Percentiles rank a stretch among this genome's conserved stretches.
Evolutionary conservation across 2,888 invertebrate genomes (phyloP).

Genomic region (Orchesella flavescens): DNA sequence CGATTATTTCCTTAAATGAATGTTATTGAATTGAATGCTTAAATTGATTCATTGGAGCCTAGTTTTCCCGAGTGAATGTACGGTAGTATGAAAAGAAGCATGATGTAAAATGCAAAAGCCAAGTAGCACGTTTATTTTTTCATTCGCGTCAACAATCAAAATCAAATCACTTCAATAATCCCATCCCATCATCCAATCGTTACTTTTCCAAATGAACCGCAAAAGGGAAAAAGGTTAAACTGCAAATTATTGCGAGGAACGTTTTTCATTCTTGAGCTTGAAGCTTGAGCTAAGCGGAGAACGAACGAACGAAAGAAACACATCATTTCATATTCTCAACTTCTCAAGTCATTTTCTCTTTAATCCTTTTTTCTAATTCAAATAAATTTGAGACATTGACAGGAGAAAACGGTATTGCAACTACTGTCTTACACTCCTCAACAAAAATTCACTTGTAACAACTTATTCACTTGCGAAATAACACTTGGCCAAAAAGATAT

Average conservation of each 20-base stretch:
- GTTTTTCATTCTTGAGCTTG: too few species aligned
- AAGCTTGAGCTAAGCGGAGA: too few species aligned
- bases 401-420: constrained; percentile 52
- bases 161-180: not conserved
- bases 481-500: constrained; percentile 30
- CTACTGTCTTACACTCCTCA: constrained; percentile 44
- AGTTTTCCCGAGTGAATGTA: too few species aligned
- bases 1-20: too few species aligned
- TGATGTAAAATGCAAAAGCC: not conserved
- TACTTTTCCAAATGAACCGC: constrained; percentile 5
- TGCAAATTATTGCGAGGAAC: not conserved
- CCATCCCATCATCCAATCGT: not conserved
- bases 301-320: too few species aligned
- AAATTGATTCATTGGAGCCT: too few species aligned
- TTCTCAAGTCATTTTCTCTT: constrained; percentile 15
- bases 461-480: constrained; percentile 1
- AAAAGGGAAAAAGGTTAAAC: constrained; percentile 37
- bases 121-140: constrained; percentile 25
- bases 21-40: too few species aligned
- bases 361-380: constrained; percentile 47
- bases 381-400: constrained; percentile 50
- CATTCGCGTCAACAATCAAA: not conserved
- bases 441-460: constrained; percentile 34
- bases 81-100: not conserved
- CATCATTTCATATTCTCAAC: not conserved